A percentile compares a stretch with the other conserved stretches of the same genome.
Conservation (phyloP, 2,113 vertebrate genomes). For the Cinclus mexicanus region DNA sequence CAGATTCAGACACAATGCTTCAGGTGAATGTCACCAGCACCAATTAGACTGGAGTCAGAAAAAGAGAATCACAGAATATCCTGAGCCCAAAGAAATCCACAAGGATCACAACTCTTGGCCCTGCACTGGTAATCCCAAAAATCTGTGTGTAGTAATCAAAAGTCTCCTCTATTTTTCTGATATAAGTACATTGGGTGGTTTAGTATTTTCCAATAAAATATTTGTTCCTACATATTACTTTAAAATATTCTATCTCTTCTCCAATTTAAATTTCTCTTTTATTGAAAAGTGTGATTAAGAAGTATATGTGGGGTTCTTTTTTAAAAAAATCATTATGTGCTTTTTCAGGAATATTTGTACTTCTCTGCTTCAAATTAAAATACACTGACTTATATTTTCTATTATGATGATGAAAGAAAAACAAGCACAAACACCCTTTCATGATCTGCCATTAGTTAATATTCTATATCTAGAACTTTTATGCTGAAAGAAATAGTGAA, state of each 20-base stretch:
- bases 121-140: background rate
- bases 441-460: too few relatives aligned
- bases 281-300: background rate
- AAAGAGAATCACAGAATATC: background rate
- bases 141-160: background rate
- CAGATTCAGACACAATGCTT: background rate
- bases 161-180: background rate
- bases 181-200: background rate
- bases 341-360: background rate
- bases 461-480: background rate
- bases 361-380: background rate
- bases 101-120: background rate
- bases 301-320: accelerated
- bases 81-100: background rate
- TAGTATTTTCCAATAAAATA: background rate
- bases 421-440: background rate
- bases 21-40: background rate
- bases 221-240: background rate
- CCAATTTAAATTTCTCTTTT: background rate
- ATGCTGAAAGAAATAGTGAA: background rate
- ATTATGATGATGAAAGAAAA: background rate
- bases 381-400: background rate
- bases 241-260: background rate
- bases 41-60: background rate
- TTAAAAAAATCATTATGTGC: background rate